phyloP scores from a whole-genome alignment of 2,113 vertebrate genomes.

The Ceyx cyanopectus region DNA sequence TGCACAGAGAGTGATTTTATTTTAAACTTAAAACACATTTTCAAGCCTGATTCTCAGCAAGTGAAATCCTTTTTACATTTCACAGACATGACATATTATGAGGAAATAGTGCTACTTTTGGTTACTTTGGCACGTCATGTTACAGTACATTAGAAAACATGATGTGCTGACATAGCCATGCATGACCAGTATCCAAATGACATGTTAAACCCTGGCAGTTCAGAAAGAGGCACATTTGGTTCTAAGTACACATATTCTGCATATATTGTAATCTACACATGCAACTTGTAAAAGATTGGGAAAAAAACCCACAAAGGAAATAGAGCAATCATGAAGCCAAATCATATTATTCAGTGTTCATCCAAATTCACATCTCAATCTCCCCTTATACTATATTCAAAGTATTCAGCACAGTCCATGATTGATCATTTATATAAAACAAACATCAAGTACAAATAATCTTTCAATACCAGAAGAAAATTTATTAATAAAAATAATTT shows the following conservation, averaged over 20 bases:
- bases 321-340: background rate
- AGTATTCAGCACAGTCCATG: background rate
- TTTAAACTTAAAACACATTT: background rate
- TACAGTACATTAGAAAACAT: conserved; percentile 38
- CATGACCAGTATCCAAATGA: conserved; percentile 47
- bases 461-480: background rate
- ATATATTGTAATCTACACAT: conserved; percentile 4
- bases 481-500: too few species aligned
- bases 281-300: background rate
- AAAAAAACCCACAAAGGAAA: background rate
- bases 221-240: background rate
- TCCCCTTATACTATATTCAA: background rate
- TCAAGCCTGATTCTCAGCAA: background rate
- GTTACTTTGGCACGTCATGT: conserved; percentile 24
- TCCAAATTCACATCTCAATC: background rate
- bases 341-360: background rate
- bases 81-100: conserved; percentile 17
- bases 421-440: conserved; percentile 8
- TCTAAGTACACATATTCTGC: background rate
- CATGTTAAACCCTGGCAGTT: conserved; percentile 38
- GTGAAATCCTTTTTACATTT: conserved; percentile 16
- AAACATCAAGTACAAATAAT: background rate
- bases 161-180: conserved; percentile 48
- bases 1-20: background rate
- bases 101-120: conserved; percentile 38